Base-by-base conservation (phyloP, 2,113 vertebrate genomes). In the Heterochromis multidens region DNA sequence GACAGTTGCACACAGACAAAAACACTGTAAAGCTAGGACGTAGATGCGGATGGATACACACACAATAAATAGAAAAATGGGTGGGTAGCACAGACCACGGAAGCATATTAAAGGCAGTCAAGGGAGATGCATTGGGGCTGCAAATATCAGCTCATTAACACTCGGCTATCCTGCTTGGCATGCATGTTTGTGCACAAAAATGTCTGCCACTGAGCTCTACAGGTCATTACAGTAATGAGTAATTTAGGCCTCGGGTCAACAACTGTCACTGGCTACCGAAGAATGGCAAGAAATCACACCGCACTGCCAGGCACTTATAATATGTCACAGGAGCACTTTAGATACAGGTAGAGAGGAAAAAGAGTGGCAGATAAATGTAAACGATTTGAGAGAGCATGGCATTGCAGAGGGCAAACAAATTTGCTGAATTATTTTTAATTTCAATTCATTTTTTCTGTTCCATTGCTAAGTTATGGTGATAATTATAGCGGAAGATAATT, bases 141-240 rank as follows among this genome's bases (percentile, higher is more conserved):
- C 61, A 92, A 91, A 93, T 88, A 93, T 90, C 80, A 87, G 87
- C 89, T 93, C 93, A 92, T 94, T 93, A 94, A 90, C 91, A 89
- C 86, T 81, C 59, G 27, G 40, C 80, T 52, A 82, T 89, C 82
- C 77, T 81, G 84, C 86, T 67, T 91, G 83, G 83, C 80, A 79
- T 40, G 72, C 78, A 49, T 52, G 31, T 33, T 63, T 61, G 77
- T 78, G 52, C 61, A 35, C 23, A 37, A 46, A 82, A 54, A 54
- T 77, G 60, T 77, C 54, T 74, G 67, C 37, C 19, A 13, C 74
- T 21, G 60, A 91, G 83, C 86, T 92, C 89, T 87, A 85, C 88
- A 92, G 91, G 92, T 93, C 92, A 94, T 92, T 93, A 91, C 80
- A 61, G 91, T 93, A 93, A 92, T 93, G 89, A 94, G 90, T 81